Evolutionary conservation across 2,797 vertebrate genomes (phyloP).

Genomic region (Menidia menidia): DNA sequence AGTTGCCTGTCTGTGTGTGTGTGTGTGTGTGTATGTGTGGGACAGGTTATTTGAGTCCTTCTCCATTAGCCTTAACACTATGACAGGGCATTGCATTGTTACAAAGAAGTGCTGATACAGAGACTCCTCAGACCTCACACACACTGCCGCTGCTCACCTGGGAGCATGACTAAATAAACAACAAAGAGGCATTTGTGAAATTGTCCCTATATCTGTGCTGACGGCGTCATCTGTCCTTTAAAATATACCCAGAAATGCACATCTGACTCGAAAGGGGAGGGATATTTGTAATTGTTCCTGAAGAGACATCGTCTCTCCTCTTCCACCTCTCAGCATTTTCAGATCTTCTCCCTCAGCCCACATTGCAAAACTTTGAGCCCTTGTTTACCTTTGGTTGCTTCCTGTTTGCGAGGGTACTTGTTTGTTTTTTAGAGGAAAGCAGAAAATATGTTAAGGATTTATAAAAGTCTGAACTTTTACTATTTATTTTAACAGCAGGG

Average conservation of each 20-base stretch:
- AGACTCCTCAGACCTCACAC: conserved; percentile 47
- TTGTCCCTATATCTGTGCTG: background rate
- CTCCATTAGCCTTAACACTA: conserved; percentile 31
- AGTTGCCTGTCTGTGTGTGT: background rate
- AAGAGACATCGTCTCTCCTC: background rate
- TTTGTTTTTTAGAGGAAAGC: conserved; percentile 3
- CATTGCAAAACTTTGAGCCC: conserved; percentile 18
- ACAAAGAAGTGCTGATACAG: conserved; percentile 49
- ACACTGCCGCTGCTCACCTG: conserved; percentile 20
- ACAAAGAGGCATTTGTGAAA: conserved; percentile 3
- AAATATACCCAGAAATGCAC: background rate
- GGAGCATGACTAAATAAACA: conserved; percentile 8
- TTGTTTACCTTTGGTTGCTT: conserved; percentile 20
- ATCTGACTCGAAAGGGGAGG: background rate
- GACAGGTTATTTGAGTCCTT: conserved; percentile 11
- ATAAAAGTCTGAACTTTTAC: background rate
- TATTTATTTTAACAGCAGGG: background rate
- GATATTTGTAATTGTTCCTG: background rate
- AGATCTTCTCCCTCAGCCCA: conserved; percentile 22
- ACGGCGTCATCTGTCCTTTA: background rate
- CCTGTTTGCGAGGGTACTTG: background rate
- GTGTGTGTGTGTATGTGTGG: conserved; percentile 6
- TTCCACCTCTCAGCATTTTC: conserved; percentile 14
- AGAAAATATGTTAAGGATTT: background rate
- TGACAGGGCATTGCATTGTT: conserved; percentile 70